Evolutionary conservation across 2,113 vertebrate species (phyloP), one percentile per base, ranked within the genome.

Genomic region (Elaphurus davidianus): DNA sequence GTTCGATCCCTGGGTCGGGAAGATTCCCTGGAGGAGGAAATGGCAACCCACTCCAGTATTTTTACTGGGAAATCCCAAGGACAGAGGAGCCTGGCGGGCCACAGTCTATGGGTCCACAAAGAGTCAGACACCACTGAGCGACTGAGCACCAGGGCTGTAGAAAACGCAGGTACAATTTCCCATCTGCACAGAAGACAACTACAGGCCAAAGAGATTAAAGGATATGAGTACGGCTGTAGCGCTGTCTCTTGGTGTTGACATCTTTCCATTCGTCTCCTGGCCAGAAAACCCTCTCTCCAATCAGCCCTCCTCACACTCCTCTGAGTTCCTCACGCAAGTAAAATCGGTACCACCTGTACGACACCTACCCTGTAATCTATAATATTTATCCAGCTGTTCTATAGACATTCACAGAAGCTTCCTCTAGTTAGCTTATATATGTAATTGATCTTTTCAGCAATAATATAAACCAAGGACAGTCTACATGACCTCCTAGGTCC

Each of bases 191-290:
- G 71, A 27, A 59, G 64, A 90, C 50, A 52, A 76, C 28, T 4
- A 17, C 13, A 25, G 45, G 17, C 17, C 64, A 19, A 23, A 84
- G 84, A 76, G n/a, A 7, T 12, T 25, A 33, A 40, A 6, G 6
- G 40, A 13, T 1, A 13, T 0, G 10, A 10, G 10, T 5, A 4
- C n/a, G 27, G 23, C 12, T 28, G 0, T 30, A 28, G 43, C 59
- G 47, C 10, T 30, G 27, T 13, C 21, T 62, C 30, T 43, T 67
- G 54, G 30, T 19, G 25, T 25, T 50, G 17, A 23, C 11, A 7
- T 52, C 50, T 43, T 64, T 64, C 54, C 74, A 3, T 17, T 33
- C 30, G 17, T 28, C n/a, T 86, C 62, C 33, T 14, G 36, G 50
- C 21, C 45, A 25, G 54, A 90, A 81, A 8, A 1, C 40, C 19